Base-by-base conservation (phyloP, 2,113 vertebrate genomes). In the Holacanthus passer region DNA sequence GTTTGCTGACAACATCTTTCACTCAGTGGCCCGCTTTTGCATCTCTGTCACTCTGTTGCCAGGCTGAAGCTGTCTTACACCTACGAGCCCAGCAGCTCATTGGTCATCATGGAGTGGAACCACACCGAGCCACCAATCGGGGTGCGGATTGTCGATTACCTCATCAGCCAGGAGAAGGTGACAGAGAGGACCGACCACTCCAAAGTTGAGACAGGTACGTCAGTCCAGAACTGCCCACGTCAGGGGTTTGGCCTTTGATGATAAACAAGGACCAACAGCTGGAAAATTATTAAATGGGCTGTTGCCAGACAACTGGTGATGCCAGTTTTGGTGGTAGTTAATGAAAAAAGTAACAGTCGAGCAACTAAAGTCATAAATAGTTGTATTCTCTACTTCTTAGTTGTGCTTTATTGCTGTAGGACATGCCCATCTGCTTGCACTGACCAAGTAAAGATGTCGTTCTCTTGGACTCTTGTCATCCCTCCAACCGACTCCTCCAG, bases 111-210 rank as follows among this genome's bases (percentile, higher is more conserved):
- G 90, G 97, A 99, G 81, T 99, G 98, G 98, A 96, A 95, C 55
- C 98, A 99, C 90, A 96, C 96, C 0, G 98, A 99, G 87, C 97
- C 98, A 3, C 96, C 97, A 11, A 99, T 99, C 0, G 98, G 98
- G 4, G 97, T 98, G 48, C 96, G 97, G 75, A 96, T 99, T 0
- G 96, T 98, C 0, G 98, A 99, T 93, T 99, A 99, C 89, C 97
- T 99, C 89, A 96, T 99, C 81, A 98, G 97, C 43, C 97, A 99
- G 81, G 98, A 99, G 94, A 99, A 98, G 82, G 97, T 99, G 93
- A 98, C 97, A 0, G 98, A 99, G 89, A 96, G 97, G 74, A 96
- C 96, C 72, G 98, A 99, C 92, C 98, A 98, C 94, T 98, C 97
- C 53, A 99, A 99, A 93, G 96, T 99, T 74, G 98, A 99, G 92